Evolutionary conservation across 2,888 invertebrate genomes (phyloP), one percentile per base, ranked within the genome.

Genomic region (Amphipoea oculea): DNA sequence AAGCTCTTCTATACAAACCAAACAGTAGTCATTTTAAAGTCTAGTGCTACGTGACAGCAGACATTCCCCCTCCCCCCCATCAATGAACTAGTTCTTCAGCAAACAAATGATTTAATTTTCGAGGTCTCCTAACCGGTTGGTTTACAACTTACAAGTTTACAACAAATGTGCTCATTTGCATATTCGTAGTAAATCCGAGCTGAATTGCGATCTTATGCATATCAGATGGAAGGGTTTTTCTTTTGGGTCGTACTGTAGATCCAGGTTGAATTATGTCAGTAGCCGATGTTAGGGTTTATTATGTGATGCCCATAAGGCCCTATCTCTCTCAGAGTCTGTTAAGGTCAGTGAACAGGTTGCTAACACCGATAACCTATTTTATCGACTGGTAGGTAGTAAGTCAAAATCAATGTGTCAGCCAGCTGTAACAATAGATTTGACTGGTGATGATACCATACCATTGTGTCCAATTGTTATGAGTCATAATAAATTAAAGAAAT

Each of bases 211-310:
- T 78, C n/a, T 65, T 68, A 78, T 77, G 80, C 71, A 78, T 86
- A 86, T 75, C 71, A 63, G 78, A 78, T 77, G 60, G 40, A 65
- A 83, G 75, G 74, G 68, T 71, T 67, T 68, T 83, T 80, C 54
- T 71, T 60, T 73, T 51, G 20, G 67, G 62, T 71, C 63, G 42
- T 76, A 20, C 20, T 29, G 12, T 12, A 66, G 17, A 81, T 82
- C 84, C 65, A 57, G 51, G 57, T 76, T 80, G 65, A 81, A 67
- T 78, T 80, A 86, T 84, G 73, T 67, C 60, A 71, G 84, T 74
- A 68, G 76, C 62, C 54, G 63, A 72, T 77, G 74, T 57, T 75
- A 79, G 51, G 51, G 85, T 88, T 89, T 88, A 89, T 86, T n/a
- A n/a, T n/a, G n/a, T n/a, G n/a, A n/a, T n/a, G n/a, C n/a, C n/a